Conservation (phyloP, 2,888 invertebrate species). For the Vanessa cardui region DNA sequence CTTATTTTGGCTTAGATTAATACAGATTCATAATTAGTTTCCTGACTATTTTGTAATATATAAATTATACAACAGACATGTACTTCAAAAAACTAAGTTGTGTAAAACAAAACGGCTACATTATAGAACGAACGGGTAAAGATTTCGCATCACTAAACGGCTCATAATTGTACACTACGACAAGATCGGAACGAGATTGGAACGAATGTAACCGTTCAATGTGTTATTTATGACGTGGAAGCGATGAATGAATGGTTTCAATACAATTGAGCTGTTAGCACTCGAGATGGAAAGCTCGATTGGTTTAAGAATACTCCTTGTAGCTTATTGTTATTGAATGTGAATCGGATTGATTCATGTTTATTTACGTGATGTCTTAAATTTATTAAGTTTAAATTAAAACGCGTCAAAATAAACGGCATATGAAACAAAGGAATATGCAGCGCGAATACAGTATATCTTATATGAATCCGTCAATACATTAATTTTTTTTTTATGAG, state of each 20-base stretch:
- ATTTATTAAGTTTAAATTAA: conserved; percentile 9
- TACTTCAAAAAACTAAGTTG: background rate
- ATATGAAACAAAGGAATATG: background rate
- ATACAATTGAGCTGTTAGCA: conserved; percentile 67
- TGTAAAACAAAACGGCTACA: background rate
- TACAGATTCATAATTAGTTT: too few species aligned
- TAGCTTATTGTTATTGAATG: conserved; percentile 26
- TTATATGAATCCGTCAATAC: too few species aligned
- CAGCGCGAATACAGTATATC: too few species aligned
- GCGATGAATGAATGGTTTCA: conserved; percentile 51
- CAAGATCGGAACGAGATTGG: conserved; percentile 39
- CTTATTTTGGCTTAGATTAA: too few species aligned
- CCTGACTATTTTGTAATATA: too few species aligned
- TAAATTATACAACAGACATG: too few species aligned
- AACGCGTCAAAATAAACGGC: conserved; percentile 1
- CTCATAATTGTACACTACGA: conserved; percentile 41
- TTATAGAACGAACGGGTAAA: conserved; percentile 26
- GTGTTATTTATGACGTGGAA: conserved; percentile 46
- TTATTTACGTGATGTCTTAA: conserved; percentile 11
- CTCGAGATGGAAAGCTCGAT: conserved; percentile 43
- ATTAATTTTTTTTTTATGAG: too few species aligned
- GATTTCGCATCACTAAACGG: conserved; percentile 37
- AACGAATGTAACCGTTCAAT: conserved; percentile 45
- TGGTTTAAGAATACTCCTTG: conserved; percentile 22
- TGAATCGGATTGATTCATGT: conserved; percentile 13